These are phyloP conservation scores for Ciconia nigra DNA, from an alignment of 2,797 vertebrate genomes.

Conservation along the genomic window DNA sequence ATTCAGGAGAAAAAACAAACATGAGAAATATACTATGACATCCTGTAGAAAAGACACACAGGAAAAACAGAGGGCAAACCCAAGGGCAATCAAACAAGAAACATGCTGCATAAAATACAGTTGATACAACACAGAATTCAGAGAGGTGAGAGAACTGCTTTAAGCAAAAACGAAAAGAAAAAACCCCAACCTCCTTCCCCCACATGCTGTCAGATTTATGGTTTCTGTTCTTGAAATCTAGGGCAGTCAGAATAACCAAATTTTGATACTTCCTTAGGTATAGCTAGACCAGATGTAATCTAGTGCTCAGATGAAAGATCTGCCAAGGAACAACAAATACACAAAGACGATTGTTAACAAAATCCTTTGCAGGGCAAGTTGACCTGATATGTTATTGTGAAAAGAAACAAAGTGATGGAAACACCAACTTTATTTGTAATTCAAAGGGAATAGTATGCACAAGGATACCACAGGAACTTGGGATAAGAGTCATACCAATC, in stretches of 20 bases:
- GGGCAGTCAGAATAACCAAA: neutral
- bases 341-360: neutral
- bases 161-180: neutral
- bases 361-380: conserved; percentile 7
- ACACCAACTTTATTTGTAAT: neutral
- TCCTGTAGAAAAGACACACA: neutral
- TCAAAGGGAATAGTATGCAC: neutral
- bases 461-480: neutral
- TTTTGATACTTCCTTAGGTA: neutral
- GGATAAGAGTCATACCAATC: neutral
- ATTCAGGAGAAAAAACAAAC: neutral
- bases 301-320: neutral
- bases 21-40: neutral
- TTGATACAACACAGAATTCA: neutral
- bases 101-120: neutral
- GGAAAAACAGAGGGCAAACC: neutral
- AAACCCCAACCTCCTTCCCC: neutral
- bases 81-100: conserved; percentile 2
- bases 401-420: neutral
- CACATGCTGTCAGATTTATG: neutral
- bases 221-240: conserved; percentile 12
- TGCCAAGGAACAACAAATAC: conserved; percentile 3
- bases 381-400: neutral
- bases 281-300: neutral
- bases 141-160: neutral